Evolutionary conservation across 2,113 vertebrate genomes (phyloP), one percentile per base, ranked within the genome.

Genomic region (Malaclemys terrapin): DNA sequence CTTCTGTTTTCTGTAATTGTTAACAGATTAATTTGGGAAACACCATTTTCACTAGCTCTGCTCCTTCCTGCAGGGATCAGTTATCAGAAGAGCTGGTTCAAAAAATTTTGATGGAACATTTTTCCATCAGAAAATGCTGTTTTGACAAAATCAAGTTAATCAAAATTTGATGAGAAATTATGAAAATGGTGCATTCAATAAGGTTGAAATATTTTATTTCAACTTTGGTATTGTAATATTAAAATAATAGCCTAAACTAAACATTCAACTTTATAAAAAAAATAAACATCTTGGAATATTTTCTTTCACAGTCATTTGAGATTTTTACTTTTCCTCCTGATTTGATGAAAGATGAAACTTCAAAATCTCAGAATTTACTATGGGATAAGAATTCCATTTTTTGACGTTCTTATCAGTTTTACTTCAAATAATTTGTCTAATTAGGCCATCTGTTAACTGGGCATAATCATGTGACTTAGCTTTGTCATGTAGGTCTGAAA

Each of bases 401-500:
- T 52, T 85, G 42, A 89, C 25, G 54, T 14, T 59, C 13, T 17
- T 82, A 1, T 38, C 62, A 69, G 38, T 82, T 92, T 93, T 20
- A 29, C 0, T 0, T 87, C 29, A 82, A 84, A 24, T 78, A 53
- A 45, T 76, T 80, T 35, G 10, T 90, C 86, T 75, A 8, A n/a
- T 31, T 10, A 17, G 65, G 22, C 0, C 1, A 49, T 22, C 9
- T n/a, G 4, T 52, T 80, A 1, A 5, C 69, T 93, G 8, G n/a
- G 10, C 0, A 0, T 17, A 20, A 25, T 75, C 45, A 1, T 0
- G 0, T 81, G 87, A 17, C 38, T 95, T 91, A 0, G 0, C 78
- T 89, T 1, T 35, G n/a, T 49, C 0, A 0, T 29, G 6, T 42
- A 75, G 52, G 10, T 84, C 35, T n/a, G 35, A 35, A 69, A 69